Base-by-base conservation (phyloP, 2,888 invertebrate genomes). In the Hydraecia micacea region DNA sequence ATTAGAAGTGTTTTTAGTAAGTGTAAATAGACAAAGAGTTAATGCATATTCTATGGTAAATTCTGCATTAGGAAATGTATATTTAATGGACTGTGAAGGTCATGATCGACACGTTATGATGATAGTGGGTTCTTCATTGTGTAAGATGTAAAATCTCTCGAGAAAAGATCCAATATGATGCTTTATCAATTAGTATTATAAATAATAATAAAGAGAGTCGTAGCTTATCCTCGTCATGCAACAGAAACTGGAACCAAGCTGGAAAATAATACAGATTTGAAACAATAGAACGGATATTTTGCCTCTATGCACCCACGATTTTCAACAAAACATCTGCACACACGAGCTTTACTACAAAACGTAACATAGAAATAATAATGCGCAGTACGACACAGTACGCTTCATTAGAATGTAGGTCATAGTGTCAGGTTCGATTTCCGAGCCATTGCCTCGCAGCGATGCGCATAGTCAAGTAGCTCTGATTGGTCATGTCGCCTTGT, bases 381-480 rank as follows among this genome's bases (percentile, higher is more conserved):
- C 86, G 81, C 84, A 87, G 83, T 77, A 66, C 80, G 78, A 69
- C 86, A 84, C 85, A 68, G 68, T 75, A 72, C 79, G 84, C 68
- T 77, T 84, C 84, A 83, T 81, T 81, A 84, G 77, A 87, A 88
- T 88, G 85, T 89, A 84, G 88, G 88, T 89, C 90, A 88, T 81
- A 85, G 83, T 89, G 88, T 88, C 90, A 88, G 88, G 88, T 88
- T 88, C 90, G 88, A 84, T 86, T 83, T 83, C 84, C 79, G 87
- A 85, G 84, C 84, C 74, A 71, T 79, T 77, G 85, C 80, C 81
- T 83, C 73, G 81, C 81, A 77, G 75, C 83, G 75, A 79, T 71
- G 87, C 79, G 86, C 82, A 85, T 85, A 79, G 75, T 62, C 72
- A 73, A 86, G 74, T 77, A 65, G 73, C 68, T 73, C 73, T 73